Percentiles rank a stretch among this genome's conserved stretches.
phyloP scores from a whole-genome alignment of 2,888 invertebrate species.

The Xylota sylvarum region DNA sequence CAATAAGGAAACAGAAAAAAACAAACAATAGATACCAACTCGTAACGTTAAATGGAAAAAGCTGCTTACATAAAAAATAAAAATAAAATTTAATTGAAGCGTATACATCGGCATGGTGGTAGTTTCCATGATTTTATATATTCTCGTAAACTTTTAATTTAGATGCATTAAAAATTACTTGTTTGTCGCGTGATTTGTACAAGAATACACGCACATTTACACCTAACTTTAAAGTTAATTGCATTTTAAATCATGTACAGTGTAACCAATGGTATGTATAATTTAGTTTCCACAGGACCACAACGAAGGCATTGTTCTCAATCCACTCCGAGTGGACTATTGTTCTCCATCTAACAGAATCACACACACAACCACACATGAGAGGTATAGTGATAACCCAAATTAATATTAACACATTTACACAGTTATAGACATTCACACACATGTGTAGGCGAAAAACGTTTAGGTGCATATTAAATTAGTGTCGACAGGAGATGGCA shows the following conservation, averaged over 20 bases:
- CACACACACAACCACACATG: not conserved
- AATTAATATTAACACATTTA: conserved; percentile 21
- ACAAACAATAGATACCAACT: conserved; percentile 2
- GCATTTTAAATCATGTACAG: conserved; percentile 31
- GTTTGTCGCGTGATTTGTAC: not conserved
- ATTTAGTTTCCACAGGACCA: not conserved
- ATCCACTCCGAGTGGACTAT: not conserved
- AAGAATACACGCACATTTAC: not conserved
- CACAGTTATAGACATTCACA: conserved; percentile 9
- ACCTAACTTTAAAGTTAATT: conserved; percentile 23
- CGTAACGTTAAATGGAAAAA: not conserved
- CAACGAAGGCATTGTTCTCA: conserved; percentile 13
- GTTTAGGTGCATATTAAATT: conserved; percentile 32
- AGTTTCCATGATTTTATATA: not conserved
- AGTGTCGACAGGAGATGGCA: conserved; percentile 49
- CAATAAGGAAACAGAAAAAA: conserved; percentile 26
- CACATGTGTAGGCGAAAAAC: not conserved
- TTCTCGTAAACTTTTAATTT: too few relatives aligned
- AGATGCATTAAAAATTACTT: conserved; percentile 25
- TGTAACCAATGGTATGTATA: not conserved
- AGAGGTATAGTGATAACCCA: not conserved
- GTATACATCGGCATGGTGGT: conserved; percentile 8
- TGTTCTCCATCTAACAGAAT: not conserved
- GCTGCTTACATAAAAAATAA: not conserved
- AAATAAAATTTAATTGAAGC: conserved; percentile 60